These are phyloP conservation scores for Spatulosminthurus flaviceps DNA, from an alignment of 2,888 invertebrate species.

Conservation along the genomic window DNA sequence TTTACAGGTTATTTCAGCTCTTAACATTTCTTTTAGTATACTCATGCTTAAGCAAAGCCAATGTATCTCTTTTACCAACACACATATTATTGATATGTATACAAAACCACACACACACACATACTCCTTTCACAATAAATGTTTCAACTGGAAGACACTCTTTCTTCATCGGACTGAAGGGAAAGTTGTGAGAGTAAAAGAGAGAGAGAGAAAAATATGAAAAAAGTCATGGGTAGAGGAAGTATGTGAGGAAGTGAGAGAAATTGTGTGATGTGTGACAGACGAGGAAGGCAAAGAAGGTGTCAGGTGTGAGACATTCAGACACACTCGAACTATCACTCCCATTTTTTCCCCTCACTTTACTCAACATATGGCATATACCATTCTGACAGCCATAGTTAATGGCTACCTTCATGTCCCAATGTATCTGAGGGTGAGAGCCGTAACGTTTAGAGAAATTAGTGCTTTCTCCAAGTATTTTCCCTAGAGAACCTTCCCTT, in stretches of 20 bases:
- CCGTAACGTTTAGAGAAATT: no score
- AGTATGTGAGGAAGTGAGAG: slow-evolving; percentile 8
- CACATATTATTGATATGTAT: no score
- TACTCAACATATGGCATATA: slow-evolving; percentile 29
- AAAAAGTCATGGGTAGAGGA: no score
- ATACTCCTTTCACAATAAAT: slow-evolving; percentile 30
- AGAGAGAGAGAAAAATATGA: no score
- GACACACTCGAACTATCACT: slow-evolving; percentile 53
- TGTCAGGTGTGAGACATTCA: slow-evolving; percentile 59
- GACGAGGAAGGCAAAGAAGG: slow-evolving; percentile 48
- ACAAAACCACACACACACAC: no score
- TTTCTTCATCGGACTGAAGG: not conserved
- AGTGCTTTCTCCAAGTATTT: no score
- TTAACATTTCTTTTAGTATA: no score
- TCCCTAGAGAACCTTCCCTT: no score
- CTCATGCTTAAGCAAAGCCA: no score
- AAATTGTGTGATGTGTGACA: slow-evolving; percentile 41
- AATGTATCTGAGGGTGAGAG: no score
- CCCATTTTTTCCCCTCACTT: slow-evolving; percentile 53
- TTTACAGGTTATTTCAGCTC: not conserved
- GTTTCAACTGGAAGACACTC: slow-evolving; percentile 15
- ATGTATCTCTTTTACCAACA: no score
- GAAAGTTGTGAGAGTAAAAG: not conserved
- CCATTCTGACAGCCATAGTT: slow-evolving; percentile 23
- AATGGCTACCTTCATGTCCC: slow-evolving; percentile 9